Evolutionary conservation across 2,888 invertebrate genomes (phyloP).

Genomic region (Zygogramma bicolorata): DNA sequence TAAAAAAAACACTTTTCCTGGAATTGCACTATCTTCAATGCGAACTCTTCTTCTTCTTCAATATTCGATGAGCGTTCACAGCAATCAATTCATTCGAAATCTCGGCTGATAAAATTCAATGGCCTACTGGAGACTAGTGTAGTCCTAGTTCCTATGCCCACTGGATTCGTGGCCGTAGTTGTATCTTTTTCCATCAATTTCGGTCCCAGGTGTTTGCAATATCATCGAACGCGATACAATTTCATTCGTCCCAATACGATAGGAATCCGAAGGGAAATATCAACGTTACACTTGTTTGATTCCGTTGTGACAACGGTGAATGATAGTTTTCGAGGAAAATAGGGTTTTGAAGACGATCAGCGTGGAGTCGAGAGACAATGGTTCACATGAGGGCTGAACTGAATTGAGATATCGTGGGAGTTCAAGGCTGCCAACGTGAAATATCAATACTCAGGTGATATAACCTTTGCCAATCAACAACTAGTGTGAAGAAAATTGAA

Average conservation of each 20-base stretch:
- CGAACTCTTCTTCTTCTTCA: background rate
- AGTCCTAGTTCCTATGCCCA: background rate
- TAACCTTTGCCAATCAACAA: no score
- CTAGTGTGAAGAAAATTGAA: no score
- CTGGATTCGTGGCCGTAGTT: background rate
- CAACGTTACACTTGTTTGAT: background rate
- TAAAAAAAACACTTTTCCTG: background rate
- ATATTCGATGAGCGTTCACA: background rate
- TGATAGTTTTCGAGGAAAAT: background rate
- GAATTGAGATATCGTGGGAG: background rate
- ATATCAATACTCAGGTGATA: no score
- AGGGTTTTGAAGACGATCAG: background rate
- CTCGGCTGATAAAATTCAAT: background rate
- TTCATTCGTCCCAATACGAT: background rate
- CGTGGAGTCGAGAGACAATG: background rate
- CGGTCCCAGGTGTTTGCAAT: conserved; percentile 4
- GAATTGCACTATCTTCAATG: background rate
- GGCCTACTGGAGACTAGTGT: background rate
- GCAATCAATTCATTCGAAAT: background rate
- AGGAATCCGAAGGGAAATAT: background rate
- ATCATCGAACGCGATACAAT: conserved; percentile 14
- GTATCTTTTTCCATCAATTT: background rate
- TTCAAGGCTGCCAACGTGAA: no score
- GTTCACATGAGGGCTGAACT: background rate
- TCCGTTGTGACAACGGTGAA: background rate